Percentiles rank a stretch among this genome's conserved stretches.
Evolutionary conservation across 1,140 invertebrate genomes (phyloP).

Genomic region (Dinoponera quadriceps): DNA sequence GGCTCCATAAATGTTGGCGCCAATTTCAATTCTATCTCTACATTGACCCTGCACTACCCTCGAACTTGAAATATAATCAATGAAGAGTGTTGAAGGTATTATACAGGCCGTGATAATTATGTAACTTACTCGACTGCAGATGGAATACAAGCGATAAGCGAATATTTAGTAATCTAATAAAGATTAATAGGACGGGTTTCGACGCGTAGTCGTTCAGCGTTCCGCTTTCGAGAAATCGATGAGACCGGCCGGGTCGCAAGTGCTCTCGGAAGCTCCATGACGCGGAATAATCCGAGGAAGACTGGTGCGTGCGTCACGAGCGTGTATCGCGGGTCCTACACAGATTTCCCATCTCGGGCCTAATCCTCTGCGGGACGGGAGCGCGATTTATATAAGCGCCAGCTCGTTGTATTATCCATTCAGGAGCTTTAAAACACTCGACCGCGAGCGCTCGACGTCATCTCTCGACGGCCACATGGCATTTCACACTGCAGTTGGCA

Average conservation of each 20-base stretch:
- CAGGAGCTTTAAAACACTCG: constrained; percentile 78
- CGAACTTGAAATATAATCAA: too few relatives aligned
- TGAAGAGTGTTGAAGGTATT: too few relatives aligned
- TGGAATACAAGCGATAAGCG: too few relatives aligned
- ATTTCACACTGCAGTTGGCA: constrained; percentile 77
- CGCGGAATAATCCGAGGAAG: constrained; percentile 75
- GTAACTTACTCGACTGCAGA: too few relatives aligned
- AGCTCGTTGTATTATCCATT: constrained; percentile 74
- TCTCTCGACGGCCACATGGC: constrained; percentile 64
- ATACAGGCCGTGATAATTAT: too few relatives aligned
- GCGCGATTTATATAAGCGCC: constrained; percentile 78
- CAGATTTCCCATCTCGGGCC: constrained; percentile 75
- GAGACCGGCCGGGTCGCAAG: constrained; percentile 39
- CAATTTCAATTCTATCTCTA: too few relatives aligned
- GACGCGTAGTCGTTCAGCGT: not conserved
- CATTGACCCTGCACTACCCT: too few relatives aligned
- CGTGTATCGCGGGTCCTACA: constrained; percentile 63
- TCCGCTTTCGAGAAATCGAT: constrained; percentile 55
- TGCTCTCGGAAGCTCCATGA: constrained; percentile 71
- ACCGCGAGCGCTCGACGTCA: constrained; percentile 65
- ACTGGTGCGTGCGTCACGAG: constrained; percentile 69
- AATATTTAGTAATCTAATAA: too few relatives aligned
- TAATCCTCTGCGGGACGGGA: constrained; percentile 77
- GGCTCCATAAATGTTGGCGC: too few relatives aligned
- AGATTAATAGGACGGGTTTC: too few relatives aligned